Evolutionary conservation across 2,888 invertebrate species (phyloP).

Genomic region (Rhyacophila evoluta): DNA sequence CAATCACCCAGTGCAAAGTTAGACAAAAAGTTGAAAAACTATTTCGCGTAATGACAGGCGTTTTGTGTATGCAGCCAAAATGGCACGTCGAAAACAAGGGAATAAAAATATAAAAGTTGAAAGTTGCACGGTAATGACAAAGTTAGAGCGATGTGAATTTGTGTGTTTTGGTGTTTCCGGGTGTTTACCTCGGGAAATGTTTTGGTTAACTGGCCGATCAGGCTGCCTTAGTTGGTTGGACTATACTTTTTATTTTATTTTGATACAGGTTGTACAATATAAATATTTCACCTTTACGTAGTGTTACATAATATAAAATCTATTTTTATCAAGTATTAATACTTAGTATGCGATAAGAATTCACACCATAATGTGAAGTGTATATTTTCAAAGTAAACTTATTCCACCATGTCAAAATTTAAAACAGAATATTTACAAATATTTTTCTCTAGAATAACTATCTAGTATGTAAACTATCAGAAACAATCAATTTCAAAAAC

Average conservation of each 20-base stretch:
- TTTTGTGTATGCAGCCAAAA: slow-evolving; percentile 36
- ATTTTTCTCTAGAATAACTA: no score
- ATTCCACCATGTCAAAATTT: no score
- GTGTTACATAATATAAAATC: no score
- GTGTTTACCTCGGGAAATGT: slow-evolving; percentile 39
- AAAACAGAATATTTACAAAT: no score
- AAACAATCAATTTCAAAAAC: no score
- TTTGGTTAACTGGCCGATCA: slow-evolving; percentile 27
- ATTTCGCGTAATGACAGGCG: slow-evolving; percentile 12
- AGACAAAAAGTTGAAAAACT: not conserved
- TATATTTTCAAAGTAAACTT: no score
- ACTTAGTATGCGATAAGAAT: no score
- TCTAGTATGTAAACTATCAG: no score
- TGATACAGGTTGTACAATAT: no score
- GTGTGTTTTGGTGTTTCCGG: slow-evolving; percentile 41
- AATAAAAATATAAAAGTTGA: slow-evolving; percentile 47
- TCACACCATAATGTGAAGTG: no score
- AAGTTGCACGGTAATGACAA: slow-evolving; percentile 45
- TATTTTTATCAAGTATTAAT: no score
- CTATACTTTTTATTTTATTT: not conserved
- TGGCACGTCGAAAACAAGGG: slow-evolving; percentile 43
- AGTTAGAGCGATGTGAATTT: slow-evolving; percentile 38
- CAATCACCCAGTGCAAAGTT: not conserved
- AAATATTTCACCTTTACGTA: no score
- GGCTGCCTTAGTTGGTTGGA: not conserved